Evolutionary conservation across 2,888 invertebrate species (phyloP), one percentile per base, ranked within the genome.

Genomic region (Diarsia rubi): DNA sequence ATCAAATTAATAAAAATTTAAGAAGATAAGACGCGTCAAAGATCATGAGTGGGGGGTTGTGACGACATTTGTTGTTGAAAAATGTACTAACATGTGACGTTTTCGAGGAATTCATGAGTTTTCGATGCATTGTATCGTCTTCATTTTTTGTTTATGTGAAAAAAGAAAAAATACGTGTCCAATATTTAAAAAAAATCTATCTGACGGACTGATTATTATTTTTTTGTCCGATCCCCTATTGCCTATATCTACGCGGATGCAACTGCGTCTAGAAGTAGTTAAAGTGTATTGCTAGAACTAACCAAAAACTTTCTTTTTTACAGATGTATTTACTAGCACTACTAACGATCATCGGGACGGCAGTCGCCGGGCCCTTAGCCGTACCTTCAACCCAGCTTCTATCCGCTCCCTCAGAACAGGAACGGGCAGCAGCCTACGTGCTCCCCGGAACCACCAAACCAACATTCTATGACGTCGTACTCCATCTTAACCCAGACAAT

Each of bases 381-480:
- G 77, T 90, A 8, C 94, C 95, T 0, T 12, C 63, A 47, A 44
- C 80, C 16, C 73, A 80, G 5, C 54, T 64, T 1, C 37, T 93
- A 2, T 57, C 70, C 12, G 60, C 71, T 57, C 74, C 75, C 12
- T 44, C 52, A 1, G 70, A 81, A 1, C 89, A 87, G 45, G 83
- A 87, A 21, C 72, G 89, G 0, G 86, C 88, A 1, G 91, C 89
- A 1, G 85, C 78, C 44, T 97, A 97, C 90, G 95, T 97, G 0
- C 92, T 98, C 16, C 97, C 97, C 0, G 92, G 91, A 0, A 94
- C 93, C 49, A 93, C 97, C 0, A 88, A 86, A n/a, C 97, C 97
- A 0, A 92, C 91, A 0, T 94, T 94, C 81, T 98, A 97, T 87
- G 94, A 94, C 27, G 94, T 97, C 21, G 89, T 90, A 21, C 90